Evolutionary conservation across 2,797 vertebrate genomes (phyloP), one percentile per base, ranked within the genome.

Genomic region (Arrhamphus sclerolepis): DNA sequence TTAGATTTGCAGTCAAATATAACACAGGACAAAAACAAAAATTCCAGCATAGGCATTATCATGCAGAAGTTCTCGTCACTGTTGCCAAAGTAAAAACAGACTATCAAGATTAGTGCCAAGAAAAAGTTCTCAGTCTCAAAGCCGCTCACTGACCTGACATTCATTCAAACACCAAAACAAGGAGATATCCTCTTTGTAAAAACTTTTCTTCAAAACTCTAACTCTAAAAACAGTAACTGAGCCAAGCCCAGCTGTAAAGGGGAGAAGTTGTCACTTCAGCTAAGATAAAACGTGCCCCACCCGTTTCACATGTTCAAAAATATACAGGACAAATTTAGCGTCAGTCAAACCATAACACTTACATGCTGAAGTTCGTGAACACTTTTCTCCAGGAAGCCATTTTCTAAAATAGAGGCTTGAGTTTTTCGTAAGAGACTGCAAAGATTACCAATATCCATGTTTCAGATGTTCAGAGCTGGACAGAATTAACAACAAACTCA

Each of bases 391-490:
- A 89, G 43, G 49, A 81, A 72, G 58, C 84, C 70, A 2, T 75
- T 80, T 52, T 89, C 87, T 67, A 80, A 41, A 65, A 92, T 71
- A 56, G 85, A 75, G 19, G 65, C 50, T 39, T 91, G 87, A 29
- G 89, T 89, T 89, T 90, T 91, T 16, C 42, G 70, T 86, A 93
- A 74, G 5, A 90, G 67, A 55, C 49, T 74, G 13, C 82, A 80
- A 64, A 94, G 74, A 22, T 83, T 62, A 18, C 52, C 42, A 14
- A 91, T 59, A 57, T 93, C 91, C 92, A 93, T 92, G 76, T 58
- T 78, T 58, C 31, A 42, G 22, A 4, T 29, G 56, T 3, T 21
- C 49, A 0, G 39, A 59, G 31, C 3, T 14, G 21, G 24, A 75
- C 40, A 20, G 14, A 48, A 19, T 19, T 62, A 38, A 41, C 46